Percentiles rank a stretch among this genome's conserved stretches.
Evolutionary conservation across 2,797 vertebrate species (phyloP).

Genomic region (Scolopax rusticola): DNA sequence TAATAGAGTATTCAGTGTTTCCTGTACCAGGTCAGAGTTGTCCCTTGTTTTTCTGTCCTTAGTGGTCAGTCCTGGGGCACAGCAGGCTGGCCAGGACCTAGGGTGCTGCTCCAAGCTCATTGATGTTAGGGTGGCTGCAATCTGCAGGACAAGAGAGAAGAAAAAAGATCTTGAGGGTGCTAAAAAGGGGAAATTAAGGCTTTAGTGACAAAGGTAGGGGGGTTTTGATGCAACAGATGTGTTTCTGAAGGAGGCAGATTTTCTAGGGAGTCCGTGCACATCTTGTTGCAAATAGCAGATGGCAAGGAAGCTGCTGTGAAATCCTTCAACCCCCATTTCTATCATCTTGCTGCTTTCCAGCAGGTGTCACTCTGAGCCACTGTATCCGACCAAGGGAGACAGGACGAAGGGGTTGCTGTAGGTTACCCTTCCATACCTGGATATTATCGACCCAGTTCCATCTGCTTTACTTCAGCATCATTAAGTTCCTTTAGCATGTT

Average conservation of each 20-base stretch:
- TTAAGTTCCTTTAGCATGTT: background rate
- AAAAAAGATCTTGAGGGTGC: background rate
- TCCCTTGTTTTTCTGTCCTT: background rate
- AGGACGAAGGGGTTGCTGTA: background rate
- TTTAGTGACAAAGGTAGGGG: background rate
- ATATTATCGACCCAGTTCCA: background rate
- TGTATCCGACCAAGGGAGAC: background rate
- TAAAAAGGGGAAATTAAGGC: background rate
- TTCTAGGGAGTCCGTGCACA: background rate
- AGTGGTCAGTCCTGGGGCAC: background rate
- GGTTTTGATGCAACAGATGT: background rate
- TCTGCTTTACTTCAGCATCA: background rate
- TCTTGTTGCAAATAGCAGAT: background rate
- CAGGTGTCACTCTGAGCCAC: conserved; percentile 52
- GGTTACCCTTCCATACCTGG: background rate
- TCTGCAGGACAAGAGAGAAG: background rate
- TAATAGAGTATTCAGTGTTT: background rate
- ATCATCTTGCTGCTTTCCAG: conserved; percentile 38
- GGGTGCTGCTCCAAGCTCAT: background rate
- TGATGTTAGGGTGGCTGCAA: background rate
- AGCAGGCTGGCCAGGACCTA: background rate
- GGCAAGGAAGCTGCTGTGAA: background rate
- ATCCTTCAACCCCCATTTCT: accelerated
- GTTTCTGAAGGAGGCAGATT: background rate
- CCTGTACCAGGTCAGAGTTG: background rate